These are phyloP conservation scores for Sebastiscus albofasciatus DNA, from an alignment of 2,797 vertebrate species.

Conservation along the genomic window DNA sequence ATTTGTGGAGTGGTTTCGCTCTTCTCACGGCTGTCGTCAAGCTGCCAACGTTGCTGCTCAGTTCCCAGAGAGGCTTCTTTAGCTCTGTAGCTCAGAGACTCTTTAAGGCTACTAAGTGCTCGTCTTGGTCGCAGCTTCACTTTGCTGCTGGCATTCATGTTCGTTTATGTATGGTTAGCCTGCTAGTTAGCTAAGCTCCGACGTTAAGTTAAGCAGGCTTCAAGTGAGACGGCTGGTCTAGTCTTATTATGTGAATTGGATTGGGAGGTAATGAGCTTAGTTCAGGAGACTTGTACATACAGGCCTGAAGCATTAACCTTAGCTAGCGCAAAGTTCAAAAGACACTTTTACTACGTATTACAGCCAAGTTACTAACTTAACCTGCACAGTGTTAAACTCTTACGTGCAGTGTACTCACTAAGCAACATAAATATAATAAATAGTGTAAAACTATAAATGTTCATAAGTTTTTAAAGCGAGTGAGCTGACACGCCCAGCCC, in stretches of 20 bases:
- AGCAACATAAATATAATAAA: neutral
- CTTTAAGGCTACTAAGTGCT: neutral
- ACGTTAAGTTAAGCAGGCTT: accelerated
- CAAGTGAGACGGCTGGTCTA: too few species aligned
- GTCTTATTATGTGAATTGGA: neutral
- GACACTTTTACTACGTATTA: neutral
- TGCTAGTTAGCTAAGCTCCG: neutral
- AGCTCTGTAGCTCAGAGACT: neutral
- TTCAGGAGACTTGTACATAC: neutral
- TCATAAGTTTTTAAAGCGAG: neutral
- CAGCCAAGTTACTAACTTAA: neutral
- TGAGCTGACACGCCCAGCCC: neutral
- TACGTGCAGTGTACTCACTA: neutral
- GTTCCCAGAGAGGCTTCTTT: too few species aligned
- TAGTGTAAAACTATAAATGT: neutral
- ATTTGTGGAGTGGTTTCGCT: neutral
- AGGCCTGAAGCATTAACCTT: conserved; percentile 16
- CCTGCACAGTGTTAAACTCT: neutral
- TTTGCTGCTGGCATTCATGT: accelerated
- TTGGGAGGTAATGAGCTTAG: neutral
- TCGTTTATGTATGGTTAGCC: neutral
- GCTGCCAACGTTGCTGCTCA: neutral
- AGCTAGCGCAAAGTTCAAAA: neutral
- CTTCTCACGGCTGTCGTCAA: neutral
- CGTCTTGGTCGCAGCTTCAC: neutral